phyloP scores from a whole-genome alignment of 1,140 invertebrate genomes.

The Drosophila parabipectinata region DNA sequence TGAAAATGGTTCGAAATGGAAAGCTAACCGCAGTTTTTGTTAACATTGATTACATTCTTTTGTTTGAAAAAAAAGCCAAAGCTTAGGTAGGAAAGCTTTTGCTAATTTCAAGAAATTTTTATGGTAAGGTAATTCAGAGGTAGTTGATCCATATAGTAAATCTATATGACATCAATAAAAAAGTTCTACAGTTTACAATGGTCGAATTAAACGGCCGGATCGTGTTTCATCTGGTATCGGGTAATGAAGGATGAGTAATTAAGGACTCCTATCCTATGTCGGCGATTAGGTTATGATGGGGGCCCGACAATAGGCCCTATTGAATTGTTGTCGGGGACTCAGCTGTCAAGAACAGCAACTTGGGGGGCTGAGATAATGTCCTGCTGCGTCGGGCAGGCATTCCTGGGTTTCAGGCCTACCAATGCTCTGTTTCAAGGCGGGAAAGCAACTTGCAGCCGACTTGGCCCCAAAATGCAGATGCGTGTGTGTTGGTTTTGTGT shows the following conservation, averaged over 20 bases:
- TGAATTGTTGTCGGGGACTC: constrained; percentile 53
- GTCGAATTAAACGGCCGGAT: not conserved
- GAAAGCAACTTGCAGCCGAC: constrained; percentile 56
- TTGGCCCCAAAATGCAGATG: constrained; percentile 47
- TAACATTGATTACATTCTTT: constrained; percentile 9
- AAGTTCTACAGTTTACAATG: not conserved
- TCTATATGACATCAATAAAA: too few species aligned
- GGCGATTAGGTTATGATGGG: constrained; percentile 27
- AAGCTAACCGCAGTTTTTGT: constrained; percentile 47
- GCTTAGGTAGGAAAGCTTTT: not conserved
- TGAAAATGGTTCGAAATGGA: constrained; percentile 17
- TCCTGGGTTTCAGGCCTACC: constrained; percentile 28
- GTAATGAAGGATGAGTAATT: constrained; percentile 45
- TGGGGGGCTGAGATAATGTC: constrained; percentile 4
- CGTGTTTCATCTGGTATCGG: constrained; percentile 9
- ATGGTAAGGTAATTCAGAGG: too few species aligned
- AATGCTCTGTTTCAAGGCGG: constrained; percentile 31
- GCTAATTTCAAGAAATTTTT: too few species aligned
- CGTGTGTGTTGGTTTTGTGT: constrained; percentile 26
- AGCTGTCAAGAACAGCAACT: constrained; percentile 58
- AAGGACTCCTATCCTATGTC: constrained; percentile 43
- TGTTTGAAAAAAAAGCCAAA: not conserved
- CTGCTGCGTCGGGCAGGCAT: constrained; percentile 13
- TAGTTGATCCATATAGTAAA: too few species aligned
- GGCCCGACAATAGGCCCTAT: constrained; percentile 24